These are phyloP conservation scores for Thysanoteuthis rhombus DNA, from an alignment of 2,888 invertebrate genomes.

Conservation along the genomic window DNA sequence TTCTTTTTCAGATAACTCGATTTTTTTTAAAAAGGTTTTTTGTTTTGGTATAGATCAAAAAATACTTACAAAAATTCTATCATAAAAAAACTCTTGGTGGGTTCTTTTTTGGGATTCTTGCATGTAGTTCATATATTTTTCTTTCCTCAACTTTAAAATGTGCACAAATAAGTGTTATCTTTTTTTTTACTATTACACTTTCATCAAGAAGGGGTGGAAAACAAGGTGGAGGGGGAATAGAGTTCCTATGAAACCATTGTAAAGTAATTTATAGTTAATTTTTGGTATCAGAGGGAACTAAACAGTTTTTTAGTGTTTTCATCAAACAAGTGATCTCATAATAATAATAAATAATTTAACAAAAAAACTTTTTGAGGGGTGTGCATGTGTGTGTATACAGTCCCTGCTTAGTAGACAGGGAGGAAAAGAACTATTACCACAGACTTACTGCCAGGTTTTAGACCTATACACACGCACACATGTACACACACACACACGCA, in stretches of 20 bases:
- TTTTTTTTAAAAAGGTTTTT: background rate
- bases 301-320: conserved; percentile 1
- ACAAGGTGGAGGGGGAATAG: background rate
- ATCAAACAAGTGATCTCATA: background rate
- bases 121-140: background rate
- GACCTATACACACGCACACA: background rate
- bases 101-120: background rate
- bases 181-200: background rate
- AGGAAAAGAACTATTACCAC: background rate
- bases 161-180: conserved; percentile 13
- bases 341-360: background rate
- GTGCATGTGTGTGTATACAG: background rate
- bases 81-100: conserved; percentile 26
- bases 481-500: background rate
- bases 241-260: background rate
- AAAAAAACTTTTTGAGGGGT: background rate
- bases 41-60: conserved; percentile 27
- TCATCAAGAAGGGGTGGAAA: background rate
- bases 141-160: conserved; percentile 15
- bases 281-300: conserved; percentile 16
- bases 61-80: conserved; percentile 30
- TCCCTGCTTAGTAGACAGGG: background rate
- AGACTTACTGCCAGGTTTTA: background rate
- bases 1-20: background rate
- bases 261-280: background rate